These are phyloP conservation scores for Malthinus seriepunctatus DNA, from an alignment of 2,888 invertebrate species.

Conservation along the genomic window DNA sequence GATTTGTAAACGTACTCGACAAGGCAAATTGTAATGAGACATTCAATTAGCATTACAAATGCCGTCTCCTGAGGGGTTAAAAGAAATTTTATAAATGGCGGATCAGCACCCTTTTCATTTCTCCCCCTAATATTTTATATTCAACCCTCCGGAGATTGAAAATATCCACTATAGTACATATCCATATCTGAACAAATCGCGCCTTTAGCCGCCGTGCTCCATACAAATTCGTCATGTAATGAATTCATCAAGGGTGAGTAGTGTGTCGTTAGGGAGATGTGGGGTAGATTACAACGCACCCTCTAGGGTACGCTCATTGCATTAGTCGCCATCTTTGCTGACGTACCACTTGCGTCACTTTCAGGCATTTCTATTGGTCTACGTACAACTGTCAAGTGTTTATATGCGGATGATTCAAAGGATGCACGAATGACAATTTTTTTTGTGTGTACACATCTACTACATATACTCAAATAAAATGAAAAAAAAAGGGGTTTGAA, in stretches of 20 bases:
- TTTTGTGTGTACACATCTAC: neutral
- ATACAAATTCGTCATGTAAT: conserved; percentile 31
- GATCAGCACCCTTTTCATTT: conserved; percentile 28
- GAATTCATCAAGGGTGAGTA: conserved; percentile 33
- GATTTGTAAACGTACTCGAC: conserved; percentile 15
- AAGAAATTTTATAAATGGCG: conserved; percentile 30
- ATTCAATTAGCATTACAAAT: conserved; percentile 31
- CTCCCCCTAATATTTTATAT: conserved; percentile 20
- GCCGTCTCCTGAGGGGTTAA: conserved; percentile 26
- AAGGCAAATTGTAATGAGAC: conserved; percentile 25
- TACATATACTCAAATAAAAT: no score
- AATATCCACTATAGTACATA: conserved; percentile 26
- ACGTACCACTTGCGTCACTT: conserved; percentile 37
- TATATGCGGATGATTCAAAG: conserved; percentile 28
- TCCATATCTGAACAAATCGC: conserved; percentile 30
- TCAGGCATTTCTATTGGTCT: conserved; percentile 33
- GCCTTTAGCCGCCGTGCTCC: conserved; percentile 26
- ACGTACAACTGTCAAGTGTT: conserved; percentile 31
- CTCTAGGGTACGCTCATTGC: conserved; percentile 39
- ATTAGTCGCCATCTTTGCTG: conserved; percentile 44
- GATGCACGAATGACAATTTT: conserved; percentile 28
- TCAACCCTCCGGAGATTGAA: conserved; percentile 30
- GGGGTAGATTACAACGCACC: conserved; percentile 34
- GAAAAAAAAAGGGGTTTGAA: no score
- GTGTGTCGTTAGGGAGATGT: conserved; percentile 32